Conservation (phyloP, 2,888 invertebrate species). For the Zonitis immaculata region DNA sequence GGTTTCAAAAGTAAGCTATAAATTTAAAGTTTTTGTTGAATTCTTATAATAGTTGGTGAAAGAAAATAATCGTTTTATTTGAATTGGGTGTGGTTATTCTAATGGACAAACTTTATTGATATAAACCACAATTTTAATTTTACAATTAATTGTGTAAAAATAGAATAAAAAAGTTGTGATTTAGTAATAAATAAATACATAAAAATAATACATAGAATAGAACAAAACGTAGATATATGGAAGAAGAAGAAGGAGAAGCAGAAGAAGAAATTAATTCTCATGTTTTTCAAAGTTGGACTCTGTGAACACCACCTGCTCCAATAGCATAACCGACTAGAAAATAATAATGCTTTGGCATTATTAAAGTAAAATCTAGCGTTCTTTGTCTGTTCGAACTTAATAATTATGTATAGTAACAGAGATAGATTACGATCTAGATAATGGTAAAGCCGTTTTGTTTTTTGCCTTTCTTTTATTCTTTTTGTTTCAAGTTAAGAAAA, state of each 20-base stretch:
- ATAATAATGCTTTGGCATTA: not conserved
- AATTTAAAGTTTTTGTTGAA: too few species aligned
- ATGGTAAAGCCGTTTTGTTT: not conserved
- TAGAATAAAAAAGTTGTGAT: too few species aligned
- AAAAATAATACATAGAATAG: not conserved
- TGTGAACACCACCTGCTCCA: constrained; percentile 22
- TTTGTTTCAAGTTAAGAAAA: not conserved
- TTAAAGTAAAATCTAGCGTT: not conserved
- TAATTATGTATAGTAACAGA: not conserved
- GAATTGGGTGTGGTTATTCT: not conserved
- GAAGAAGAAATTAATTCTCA: constrained; percentile 4
- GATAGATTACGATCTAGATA: not conserved
- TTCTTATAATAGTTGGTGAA: too few species aligned
- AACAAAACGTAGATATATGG: not conserved
- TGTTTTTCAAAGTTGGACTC: constrained; percentile 1
- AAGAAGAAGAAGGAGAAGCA: not conserved
- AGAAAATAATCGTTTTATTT: too few species aligned
- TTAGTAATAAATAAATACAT: constrained; percentile 6
- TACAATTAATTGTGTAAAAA: not conserved
- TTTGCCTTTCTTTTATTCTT: not conserved
- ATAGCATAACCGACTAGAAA: too few species aligned
- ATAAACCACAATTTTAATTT: not conserved
- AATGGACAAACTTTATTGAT: too few species aligned
- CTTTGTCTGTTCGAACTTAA: not conserved
- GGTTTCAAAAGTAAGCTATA: not conserved